Conservation (phyloP, 2,797 vertebrate genomes). For the Cyprinodon diabolis region DNA sequence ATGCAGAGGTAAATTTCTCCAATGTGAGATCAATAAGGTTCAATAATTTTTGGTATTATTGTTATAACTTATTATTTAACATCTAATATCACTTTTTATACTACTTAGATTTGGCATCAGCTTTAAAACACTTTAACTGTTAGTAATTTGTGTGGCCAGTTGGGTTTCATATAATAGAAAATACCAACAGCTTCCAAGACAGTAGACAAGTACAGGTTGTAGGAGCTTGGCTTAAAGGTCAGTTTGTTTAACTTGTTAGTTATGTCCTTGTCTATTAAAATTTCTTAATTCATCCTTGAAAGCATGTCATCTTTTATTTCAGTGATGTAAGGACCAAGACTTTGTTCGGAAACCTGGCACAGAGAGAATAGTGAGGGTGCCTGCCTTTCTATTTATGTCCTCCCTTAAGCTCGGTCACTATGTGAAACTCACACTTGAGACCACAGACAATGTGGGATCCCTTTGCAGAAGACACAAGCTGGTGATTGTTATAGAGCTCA, state of each 20-base stretch:
- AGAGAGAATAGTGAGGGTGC: slow-evolving; percentile 38
- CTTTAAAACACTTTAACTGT: not conserved
- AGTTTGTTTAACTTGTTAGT: not conserved
- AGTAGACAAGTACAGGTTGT: not conserved
- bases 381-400: slow-evolving; percentile 70
- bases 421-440: slow-evolving; percentile 72
- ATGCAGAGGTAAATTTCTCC: too few relatives aligned
- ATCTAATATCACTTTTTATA: too few relatives aligned
- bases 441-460: slow-evolving; percentile 69
- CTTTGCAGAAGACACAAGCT: slow-evolving; percentile 59
- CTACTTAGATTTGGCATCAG: too few relatives aligned
- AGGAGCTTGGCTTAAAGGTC: not conserved
- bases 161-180: not conserved
- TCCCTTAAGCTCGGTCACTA: slow-evolving; percentile 64
- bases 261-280: slow-evolving; percentile 21
- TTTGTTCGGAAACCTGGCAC: slow-evolving; percentile 63
- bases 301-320: slow-evolving; percentile 35
- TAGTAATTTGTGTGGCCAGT: not conserved
- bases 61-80: too few relatives aligned
- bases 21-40: too few relatives aligned
- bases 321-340: slow-evolving; percentile 47
- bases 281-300: slow-evolving; percentile 35
- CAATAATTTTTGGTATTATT: not conserved
- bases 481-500: slow-evolving; percentile 51
- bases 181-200: slow-evolving; percentile 6